These are phyloP conservation scores for Rhabdomys dilectus DNA, from an alignment of 2,113 vertebrate genomes.

Conservation along the genomic window DNA sequence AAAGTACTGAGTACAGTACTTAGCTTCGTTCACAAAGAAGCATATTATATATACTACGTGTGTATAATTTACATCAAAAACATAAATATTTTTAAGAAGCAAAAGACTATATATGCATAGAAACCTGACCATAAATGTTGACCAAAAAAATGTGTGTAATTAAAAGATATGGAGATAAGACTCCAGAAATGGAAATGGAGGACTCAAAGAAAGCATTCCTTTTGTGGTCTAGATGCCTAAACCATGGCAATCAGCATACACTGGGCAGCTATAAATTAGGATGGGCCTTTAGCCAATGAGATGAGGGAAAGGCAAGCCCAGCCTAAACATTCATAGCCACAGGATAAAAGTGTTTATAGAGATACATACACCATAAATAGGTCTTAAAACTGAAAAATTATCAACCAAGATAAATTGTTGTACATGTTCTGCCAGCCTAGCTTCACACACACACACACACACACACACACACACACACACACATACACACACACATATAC, in stretches of 20 bases:
- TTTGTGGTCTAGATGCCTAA: not conserved
- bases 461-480: not conserved
- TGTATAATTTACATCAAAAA: not conserved
- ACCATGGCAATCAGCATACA: not conserved
- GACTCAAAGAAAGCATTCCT: not conserved
- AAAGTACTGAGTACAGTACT: too few relatives aligned
- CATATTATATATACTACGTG: not conserved
- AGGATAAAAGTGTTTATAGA: constrained; percentile 1
- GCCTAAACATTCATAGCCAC: not conserved
- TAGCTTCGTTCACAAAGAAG: not conserved
- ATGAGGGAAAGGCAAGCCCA: not conserved
- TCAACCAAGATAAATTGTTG: constrained; percentile 34
- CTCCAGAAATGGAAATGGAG: not conserved
- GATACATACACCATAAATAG: not conserved
- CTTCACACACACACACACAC: not conserved
- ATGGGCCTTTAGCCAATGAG: not conserved
- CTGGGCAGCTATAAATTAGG: not conserved
- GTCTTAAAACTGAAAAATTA: constrained; percentile 27
- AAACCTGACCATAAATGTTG: constrained; percentile 17
- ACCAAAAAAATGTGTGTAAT: constrained; percentile 33
- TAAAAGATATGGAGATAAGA: constrained; percentile 35
- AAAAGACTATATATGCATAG: constrained; percentile 2
- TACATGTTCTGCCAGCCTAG: not conserved
- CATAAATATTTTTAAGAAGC: constrained; percentile 7
- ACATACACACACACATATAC: not conserved